Conservation (phyloP, 2,888 invertebrate species). For the Embidobia sp. region DNA sequence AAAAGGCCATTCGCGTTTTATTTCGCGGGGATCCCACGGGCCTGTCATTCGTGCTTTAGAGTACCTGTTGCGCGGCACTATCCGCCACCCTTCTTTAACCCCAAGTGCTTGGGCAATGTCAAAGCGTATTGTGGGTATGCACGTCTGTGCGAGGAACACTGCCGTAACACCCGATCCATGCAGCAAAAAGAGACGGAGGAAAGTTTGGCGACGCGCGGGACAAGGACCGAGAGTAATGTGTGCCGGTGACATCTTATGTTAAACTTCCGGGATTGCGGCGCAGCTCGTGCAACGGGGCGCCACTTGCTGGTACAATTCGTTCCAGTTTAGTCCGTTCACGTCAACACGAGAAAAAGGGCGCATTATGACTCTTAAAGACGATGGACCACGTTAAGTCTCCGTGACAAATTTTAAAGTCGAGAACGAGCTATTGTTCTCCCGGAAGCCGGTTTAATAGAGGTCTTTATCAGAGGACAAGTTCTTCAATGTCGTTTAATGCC, state of each 20-base stretch:
- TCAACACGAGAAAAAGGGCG: slow-evolving; percentile 56
- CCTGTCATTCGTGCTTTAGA: slow-evolving; percentile 77
- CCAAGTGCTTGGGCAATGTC: slow-evolving; percentile 51
- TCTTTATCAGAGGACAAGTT: too few species aligned
- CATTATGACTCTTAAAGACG: slow-evolving; percentile 60
- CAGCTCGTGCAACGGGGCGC: slow-evolving; percentile 73
- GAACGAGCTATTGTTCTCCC: too few species aligned
- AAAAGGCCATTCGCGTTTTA: slow-evolving; percentile 59
- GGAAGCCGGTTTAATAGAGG: too few species aligned
- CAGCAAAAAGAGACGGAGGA: slow-evolving; percentile 54
- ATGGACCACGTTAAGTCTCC: slow-evolving; percentile 29
- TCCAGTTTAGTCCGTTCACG: slow-evolving; percentile 61
- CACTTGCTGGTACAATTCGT: slow-evolving; percentile 75
- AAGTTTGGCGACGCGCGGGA: slow-evolving; percentile 44
- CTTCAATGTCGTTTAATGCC: too few species aligned
- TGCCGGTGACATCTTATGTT: slow-evolving; percentile 73
- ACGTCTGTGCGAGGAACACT: slow-evolving; percentile 66
- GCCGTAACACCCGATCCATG: slow-evolving; percentile 69
- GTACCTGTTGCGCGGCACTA: slow-evolving; percentile 77
- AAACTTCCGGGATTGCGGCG: slow-evolving; percentile 71
- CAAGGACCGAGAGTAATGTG: slow-evolving; percentile 58
- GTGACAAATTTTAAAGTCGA: too few species aligned
- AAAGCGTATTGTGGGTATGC: slow-evolving; percentile 60
- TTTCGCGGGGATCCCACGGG: slow-evolving; percentile 73
- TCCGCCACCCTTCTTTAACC: slow-evolving; percentile 69